Conservation (phyloP, 2,888 invertebrate genomes). For the Caenorhabditis zanzibari region DNA sequence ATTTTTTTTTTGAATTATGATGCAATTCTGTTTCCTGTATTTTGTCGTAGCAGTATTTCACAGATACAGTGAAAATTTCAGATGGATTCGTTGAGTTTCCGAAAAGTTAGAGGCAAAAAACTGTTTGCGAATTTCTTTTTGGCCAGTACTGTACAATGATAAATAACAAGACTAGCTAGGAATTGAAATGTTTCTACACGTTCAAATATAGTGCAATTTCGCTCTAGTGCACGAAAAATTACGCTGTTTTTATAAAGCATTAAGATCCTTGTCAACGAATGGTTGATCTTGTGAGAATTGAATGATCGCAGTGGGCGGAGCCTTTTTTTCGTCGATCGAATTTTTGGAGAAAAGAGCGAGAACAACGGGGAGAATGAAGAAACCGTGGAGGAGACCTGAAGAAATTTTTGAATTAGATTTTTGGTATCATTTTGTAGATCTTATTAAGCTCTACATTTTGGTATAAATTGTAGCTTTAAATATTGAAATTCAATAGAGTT, state of each 20-base stretch:
- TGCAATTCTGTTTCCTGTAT: no score
- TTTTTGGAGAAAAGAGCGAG: conserved; percentile 64
- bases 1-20: no score
- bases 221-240: conserved; percentile 1
- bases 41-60: no score
- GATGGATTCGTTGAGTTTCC: no score
- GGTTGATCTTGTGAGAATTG: conserved; percentile 34
- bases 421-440: not conserved
- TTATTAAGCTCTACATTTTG: no score
- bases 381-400: conserved; percentile 75
- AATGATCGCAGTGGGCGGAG: conserved; percentile 16
- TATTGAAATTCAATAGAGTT: no score
- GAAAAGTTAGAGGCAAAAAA: no score
- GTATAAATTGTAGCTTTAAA: no score
- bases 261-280: conserved; percentile 35
- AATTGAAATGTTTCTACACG: conserved; percentile 10
- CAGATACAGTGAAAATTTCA: no score
- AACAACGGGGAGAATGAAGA: conserved; percentile 75
- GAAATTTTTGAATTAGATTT: conserved; percentile 1
- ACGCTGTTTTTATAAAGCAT: conserved; percentile 1
- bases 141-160: conserved; percentile 7
- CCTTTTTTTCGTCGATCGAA: conserved; percentile 41
- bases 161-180: conserved; percentile 10
- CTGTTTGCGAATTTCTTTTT: no score
- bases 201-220: not conserved